Evolutionary conservation across 1,140 invertebrate genomes (phyloP).

Genomic region (Drosophila mayri): DNA sequence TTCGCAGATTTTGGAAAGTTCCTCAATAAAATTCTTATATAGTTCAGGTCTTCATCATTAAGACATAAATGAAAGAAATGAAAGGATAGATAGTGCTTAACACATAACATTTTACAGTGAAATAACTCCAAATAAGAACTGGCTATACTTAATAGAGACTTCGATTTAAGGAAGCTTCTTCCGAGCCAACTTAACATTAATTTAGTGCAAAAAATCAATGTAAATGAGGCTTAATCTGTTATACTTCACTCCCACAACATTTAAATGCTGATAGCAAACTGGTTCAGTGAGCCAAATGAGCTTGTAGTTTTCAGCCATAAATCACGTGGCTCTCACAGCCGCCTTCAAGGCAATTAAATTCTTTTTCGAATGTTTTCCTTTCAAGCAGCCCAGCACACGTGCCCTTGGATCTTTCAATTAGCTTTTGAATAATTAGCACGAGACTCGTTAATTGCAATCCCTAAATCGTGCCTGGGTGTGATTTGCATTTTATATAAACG

Average conservation of each 20-base stretch:
- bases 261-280: conserved; percentile 44
- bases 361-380: conserved; percentile 47
- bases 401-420: conserved; percentile 49
- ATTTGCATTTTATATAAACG: conserved; percentile 48
- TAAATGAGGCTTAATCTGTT: conserved; percentile 17
- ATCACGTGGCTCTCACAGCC: conserved; percentile 43
- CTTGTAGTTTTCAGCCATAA: conserved; percentile 51
- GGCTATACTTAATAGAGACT: neutral
- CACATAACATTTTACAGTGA: neutral
- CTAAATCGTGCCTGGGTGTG: conserved; percentile 37
- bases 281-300: conserved; percentile 42
- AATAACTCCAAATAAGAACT: neutral
- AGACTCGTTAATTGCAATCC: conserved; percentile 22
- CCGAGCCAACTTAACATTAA: neutral
- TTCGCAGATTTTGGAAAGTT: conserved; percentile 34
- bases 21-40: conserved; percentile 22
- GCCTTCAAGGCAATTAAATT: conserved; percentile 35
- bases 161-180: neutral
- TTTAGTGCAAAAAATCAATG: conserved; percentile 6
- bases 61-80: neutral
- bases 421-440: conserved; percentile 49
- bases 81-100: neutral
- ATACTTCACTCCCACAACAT: conserved; percentile 35
- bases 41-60: conserved; percentile 15
- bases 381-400: conserved; percentile 27